Evolutionary conservation across 2,888 invertebrate species (phyloP).

Genomic region (Plagodis dolabraria): DNA sequence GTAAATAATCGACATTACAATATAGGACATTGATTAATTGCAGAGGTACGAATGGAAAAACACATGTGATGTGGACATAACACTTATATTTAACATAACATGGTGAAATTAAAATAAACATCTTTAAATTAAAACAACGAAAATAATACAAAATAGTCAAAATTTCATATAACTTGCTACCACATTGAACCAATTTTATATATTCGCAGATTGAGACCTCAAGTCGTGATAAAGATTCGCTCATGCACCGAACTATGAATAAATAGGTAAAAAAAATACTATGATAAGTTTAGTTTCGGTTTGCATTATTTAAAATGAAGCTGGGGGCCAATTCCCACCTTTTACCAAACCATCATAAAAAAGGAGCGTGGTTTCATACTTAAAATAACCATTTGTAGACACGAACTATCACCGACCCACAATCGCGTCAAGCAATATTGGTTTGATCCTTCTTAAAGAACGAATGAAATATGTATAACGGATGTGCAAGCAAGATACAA

Average conservation of each 20-base stretch:
- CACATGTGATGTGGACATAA: constrained; percentile 71
- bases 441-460: too few relatives aligned
- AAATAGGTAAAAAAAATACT: neutral
- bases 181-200: constrained; percentile 7
- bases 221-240: neutral
- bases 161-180: constrained; percentile 25
- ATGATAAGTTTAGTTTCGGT: neutral
- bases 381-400: too few relatives aligned
- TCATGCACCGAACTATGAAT: neutral
- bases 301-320: too few relatives aligned
- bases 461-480: too few relatives aligned
- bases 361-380: too few relatives aligned
- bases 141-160: constrained; percentile 64
- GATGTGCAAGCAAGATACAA: too few relatives aligned
- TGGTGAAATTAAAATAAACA: constrained; percentile 82
- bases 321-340: too few relatives aligned
- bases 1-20: neutral
- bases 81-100: constrained; percentile 83
- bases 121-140: constrained; percentile 83
- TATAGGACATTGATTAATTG: constrained; percentile 7
- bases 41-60: constrained; percentile 36
- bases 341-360: too few relatives aligned
- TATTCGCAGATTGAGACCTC: constrained; percentile 9
- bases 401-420: too few relatives aligned
- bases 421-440: too few relatives aligned